Evolutionary conservation across 2,113 vertebrate species (phyloP).

Genomic region (Struthio camelus): DNA sequence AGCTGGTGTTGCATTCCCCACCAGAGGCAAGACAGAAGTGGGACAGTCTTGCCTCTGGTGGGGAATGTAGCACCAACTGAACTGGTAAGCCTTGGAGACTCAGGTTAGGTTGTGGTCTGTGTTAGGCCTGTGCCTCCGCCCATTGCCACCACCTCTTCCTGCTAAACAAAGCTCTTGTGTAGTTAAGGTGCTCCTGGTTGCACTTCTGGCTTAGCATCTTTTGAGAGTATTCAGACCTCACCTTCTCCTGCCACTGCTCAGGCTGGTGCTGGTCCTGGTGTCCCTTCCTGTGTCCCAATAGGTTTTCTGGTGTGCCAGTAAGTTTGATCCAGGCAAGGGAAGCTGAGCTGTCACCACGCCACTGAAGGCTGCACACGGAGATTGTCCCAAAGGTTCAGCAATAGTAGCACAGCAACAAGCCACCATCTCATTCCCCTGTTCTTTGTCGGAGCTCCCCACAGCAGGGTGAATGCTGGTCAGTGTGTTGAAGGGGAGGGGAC

Average conservation of each 20-base stretch:
- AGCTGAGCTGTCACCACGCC: not conserved
- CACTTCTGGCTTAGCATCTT: not conserved
- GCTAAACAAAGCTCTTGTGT: not conserved
- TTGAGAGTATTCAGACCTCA: too few relatives aligned
- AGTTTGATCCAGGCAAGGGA: not conserved
- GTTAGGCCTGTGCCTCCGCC: not conserved
- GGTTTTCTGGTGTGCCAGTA: not conserved
- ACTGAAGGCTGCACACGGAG: too few relatives aligned
- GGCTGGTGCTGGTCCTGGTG: not conserved
- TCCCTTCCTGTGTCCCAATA: not conserved
- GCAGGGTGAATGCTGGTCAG: not conserved
- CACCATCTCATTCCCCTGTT: accelerated
- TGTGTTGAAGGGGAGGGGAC: not conserved
- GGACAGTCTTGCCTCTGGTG: not conserved
- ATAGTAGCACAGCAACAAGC: not conserved
- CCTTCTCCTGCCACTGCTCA: too few relatives aligned
- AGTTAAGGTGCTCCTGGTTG: not conserved
- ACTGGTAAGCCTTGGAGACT: not conserved
- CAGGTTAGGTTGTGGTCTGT: not conserved
- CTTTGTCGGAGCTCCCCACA: accelerated
- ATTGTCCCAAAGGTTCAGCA: not conserved
- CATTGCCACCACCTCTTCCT: not conserved
- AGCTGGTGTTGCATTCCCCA: not conserved
- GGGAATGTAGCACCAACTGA: not conserved
- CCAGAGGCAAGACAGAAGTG: not conserved